Evolutionary conservation across 2,797 vertebrate genomes (phyloP).

Genomic region (Xyrichtys novacula): DNA sequence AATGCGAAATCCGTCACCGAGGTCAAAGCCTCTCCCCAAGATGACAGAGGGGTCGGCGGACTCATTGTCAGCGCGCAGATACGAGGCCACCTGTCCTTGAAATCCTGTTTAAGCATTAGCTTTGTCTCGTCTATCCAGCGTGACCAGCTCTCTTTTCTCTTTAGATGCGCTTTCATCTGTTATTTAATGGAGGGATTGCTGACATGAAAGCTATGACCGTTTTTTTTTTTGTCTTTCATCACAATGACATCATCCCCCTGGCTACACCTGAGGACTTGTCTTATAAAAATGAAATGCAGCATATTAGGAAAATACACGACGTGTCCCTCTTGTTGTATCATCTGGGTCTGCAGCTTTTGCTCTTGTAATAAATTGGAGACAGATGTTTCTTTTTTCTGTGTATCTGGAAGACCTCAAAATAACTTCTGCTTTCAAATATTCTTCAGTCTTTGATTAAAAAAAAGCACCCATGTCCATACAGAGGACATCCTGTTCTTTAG

Average conservation of each 20-base stretch:
- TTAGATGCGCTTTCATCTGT: constrained; percentile 79
- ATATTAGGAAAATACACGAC: constrained; percentile 31
- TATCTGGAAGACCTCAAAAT: background rate
- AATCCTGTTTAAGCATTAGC: constrained; percentile 77
- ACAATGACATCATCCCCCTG: constrained; percentile 69
- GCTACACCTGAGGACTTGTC: constrained; percentile 63
- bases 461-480: too few relatives aligned
- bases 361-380: constrained; percentile 1
- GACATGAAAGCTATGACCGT: constrained; percentile 78
- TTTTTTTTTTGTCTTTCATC: constrained; percentile 65
- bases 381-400: background rate
- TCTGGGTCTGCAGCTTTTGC: constrained; percentile 6
- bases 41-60: constrained; percentile 73
- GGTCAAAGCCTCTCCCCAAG: constrained; percentile 72
- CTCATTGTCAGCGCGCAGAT: constrained; percentile 57
- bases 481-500: too few relatives aligned
- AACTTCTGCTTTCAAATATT: background rate
- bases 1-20: constrained; percentile 72
- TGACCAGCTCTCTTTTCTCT: constrained; percentile 70
- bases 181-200: constrained; percentile 71
- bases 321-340: constrained; percentile 5
- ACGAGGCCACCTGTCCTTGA: constrained; percentile 73
- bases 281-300: constrained; percentile 47
- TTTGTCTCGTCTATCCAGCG: constrained; percentile 71
- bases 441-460: background rate